Percentiles rank a stretch among this genome's conserved stretches.
Evolutionary conservation across 1,140 invertebrate species (phyloP).

Genomic region (Caenorhabditis remanei): DNA sequence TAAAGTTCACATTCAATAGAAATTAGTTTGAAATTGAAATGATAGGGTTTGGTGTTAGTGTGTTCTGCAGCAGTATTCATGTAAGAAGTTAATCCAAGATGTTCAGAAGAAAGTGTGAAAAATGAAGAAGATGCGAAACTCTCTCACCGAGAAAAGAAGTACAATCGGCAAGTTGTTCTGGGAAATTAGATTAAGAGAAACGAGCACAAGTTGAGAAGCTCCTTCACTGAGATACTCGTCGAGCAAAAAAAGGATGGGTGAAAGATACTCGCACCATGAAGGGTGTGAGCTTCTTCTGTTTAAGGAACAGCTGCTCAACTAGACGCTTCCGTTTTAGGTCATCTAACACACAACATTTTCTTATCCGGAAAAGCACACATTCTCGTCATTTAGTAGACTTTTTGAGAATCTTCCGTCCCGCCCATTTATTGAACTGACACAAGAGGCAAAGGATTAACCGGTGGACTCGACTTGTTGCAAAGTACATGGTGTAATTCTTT

Average conservation of each 20-base stretch:
- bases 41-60: not conserved
- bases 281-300: not conserved
- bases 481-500: too few species aligned
- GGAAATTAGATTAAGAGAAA: constrained; percentile 54
- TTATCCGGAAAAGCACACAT: constrained; percentile 13
- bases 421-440: not conserved
- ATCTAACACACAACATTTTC: not conserved
- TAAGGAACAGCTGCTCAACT: constrained; percentile 27
- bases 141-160: constrained; percentile 9
- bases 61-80: not conserved
- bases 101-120: constrained; percentile 1
- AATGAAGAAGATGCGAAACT: not conserved
- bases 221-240: not conserved
- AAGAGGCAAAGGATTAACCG: not conserved
- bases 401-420: not conserved
- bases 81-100: not conserved
- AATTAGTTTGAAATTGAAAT: too few species aligned
- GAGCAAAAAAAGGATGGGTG: not conserved
- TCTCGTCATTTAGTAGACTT: constrained; percentile 13
- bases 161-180: constrained; percentile 44
- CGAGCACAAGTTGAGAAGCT: constrained; percentile 18
- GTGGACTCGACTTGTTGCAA: not conserved
- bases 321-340: constrained; percentile 17
- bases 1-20: too few species aligned
- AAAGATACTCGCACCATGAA: constrained; percentile 5